phyloP scores from a whole-genome alignment of 2,888 invertebrate genomes.

The Phalera bucephala region DNA sequence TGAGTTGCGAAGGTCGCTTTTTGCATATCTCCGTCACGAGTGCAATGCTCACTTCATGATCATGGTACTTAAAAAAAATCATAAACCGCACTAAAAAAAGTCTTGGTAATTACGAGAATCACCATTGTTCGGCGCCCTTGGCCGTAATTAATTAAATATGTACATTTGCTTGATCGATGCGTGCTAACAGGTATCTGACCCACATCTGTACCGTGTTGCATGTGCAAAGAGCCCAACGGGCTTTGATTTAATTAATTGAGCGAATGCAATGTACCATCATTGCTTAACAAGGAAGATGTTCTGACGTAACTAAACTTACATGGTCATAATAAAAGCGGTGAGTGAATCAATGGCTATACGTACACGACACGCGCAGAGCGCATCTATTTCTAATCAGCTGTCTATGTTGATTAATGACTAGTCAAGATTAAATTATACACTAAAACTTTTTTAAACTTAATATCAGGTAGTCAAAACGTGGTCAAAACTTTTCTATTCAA shows the following conservation, averaged over 20 bases:
- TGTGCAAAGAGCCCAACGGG: not conserved
- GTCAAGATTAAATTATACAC: not conserved
- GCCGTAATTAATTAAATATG: slow-evolving; percentile 43
- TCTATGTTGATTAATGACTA: slow-evolving; percentile 3
- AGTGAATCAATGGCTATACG: slow-evolving; percentile 19
- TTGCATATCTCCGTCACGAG: slow-evolving; percentile 44
- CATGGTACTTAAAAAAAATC: slow-evolving; percentile 22
- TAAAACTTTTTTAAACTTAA: too few relatives aligned
- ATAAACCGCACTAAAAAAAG: slow-evolving; percentile 36
- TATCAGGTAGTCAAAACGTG: too few relatives aligned
- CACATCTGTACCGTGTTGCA: not conserved
- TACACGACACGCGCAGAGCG: slow-evolving; percentile 7
- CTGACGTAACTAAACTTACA: slow-evolving; percentile 17
- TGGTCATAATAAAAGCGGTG: slow-evolving; percentile 11
- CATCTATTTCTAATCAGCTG: slow-evolving; percentile 7
- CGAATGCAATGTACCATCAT: slow-evolving; percentile 20
- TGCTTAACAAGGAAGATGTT: slow-evolving; percentile 27
- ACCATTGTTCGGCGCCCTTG: slow-evolving; percentile 48
- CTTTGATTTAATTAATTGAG: slow-evolving; percentile 21
- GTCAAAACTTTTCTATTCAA: too few relatives aligned
- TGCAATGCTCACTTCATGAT: slow-evolving; percentile 32
- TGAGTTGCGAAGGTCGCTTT: slow-evolving; percentile 50
- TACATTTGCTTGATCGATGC: slow-evolving; percentile 29
- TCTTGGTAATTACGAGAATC: slow-evolving; percentile 37
- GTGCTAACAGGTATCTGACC: not conserved